Evolutionary conservation across 2,113 vertebrate species (phyloP).

Genomic region (Mungos mungo): DNA sequence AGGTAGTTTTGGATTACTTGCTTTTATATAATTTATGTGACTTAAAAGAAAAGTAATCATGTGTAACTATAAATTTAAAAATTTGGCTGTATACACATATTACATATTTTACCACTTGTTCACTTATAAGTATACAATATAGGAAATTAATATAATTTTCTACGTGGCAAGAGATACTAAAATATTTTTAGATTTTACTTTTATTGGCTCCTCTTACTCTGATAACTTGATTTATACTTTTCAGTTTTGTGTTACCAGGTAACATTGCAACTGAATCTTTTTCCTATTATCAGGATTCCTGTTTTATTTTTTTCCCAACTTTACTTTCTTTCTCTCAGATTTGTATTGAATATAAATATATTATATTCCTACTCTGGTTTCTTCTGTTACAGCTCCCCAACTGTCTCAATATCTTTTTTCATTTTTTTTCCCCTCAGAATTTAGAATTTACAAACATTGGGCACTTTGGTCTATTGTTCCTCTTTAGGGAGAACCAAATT

Average conservation of each 20-base stretch:
- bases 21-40: neutral
- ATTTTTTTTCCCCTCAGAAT: neutral
- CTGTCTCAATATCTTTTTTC: neutral
- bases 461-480: neutral
- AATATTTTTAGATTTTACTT: neutral
- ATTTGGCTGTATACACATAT: neutral
- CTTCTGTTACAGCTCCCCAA: neutral
- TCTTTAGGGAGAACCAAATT: neutral
- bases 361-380: neutral
- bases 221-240: neutral
- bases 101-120: slow-evolving; percentile 1
- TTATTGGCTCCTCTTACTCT: neutral
- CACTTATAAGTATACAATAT: neutral
- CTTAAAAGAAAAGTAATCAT: neutral
- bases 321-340: neutral
- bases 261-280: slow-evolving; percentile 3
- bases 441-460: slow-evolving; percentile 32
- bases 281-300: neutral
- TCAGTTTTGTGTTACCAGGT: neutral
- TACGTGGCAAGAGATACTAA: neutral
- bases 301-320: slow-evolving; percentile 17
- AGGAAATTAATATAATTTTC: neutral
- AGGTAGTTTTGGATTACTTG: neutral
- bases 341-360: neutral
- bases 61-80: neutral